Percentiles rank a stretch among this genome's conserved stretches.
phyloP scores from a whole-genome alignment of 1,140 invertebrate genomes.

The Geopemphigus sp. region DNA sequence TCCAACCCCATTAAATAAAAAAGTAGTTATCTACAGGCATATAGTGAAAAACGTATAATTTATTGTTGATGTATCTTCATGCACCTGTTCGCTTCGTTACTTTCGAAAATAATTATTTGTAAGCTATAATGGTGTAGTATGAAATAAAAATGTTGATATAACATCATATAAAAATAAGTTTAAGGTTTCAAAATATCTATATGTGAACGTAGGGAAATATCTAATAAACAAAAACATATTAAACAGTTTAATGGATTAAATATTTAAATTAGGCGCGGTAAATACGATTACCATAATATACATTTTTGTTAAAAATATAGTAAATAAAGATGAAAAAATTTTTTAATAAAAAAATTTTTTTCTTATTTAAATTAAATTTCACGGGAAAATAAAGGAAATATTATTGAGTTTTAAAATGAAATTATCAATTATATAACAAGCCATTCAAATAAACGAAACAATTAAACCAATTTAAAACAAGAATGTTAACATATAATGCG shows the following conservation, averaged over 20 bases:
- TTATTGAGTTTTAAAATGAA: constrained; percentile 17
- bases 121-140: not conserved
- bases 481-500: not conserved
- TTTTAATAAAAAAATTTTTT: no score
- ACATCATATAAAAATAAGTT: not conserved
- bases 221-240: not conserved
- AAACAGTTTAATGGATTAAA: no score
- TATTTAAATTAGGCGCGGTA: no score
- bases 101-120: constrained; percentile 40
- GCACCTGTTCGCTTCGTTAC: constrained; percentile 28
- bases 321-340: no score
- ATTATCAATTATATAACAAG: not conserved
- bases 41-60: constrained; percentile 36
- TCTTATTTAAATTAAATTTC: not conserved
- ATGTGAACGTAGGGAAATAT: not conserved
- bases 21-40: not conserved
- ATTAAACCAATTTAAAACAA: not conserved
- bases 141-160: constrained; percentile 20
- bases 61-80: constrained; percentile 14
- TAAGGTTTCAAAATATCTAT: not conserved
- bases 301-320: no score
- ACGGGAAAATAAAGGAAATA: constrained; percentile 1
- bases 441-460: not conserved
- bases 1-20: constrained; percentile 13
- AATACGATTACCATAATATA: no score